Conservation (phyloP, 2,113 vertebrate genomes). For the Ciconia boyciana region DNA sequence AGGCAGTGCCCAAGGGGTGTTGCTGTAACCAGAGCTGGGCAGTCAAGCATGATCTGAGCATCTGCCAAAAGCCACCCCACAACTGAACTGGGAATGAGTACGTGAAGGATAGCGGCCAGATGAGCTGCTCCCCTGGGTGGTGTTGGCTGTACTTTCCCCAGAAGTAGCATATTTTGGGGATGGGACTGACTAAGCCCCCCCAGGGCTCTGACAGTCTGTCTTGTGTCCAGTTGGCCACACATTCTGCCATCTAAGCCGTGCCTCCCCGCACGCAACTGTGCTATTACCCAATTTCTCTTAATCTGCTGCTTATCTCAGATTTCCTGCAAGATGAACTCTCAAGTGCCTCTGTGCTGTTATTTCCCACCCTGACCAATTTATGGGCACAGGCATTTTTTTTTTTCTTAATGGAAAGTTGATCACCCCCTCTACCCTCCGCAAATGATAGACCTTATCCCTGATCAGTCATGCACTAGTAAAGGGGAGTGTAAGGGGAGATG, state of each 20-base stretch:
- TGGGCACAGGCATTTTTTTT: rapidly evolving
- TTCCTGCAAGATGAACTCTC: not conserved
- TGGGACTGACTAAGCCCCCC: not conserved
- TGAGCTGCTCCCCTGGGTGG: not conserved
- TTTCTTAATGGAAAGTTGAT: not conserved
- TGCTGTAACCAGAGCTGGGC: not conserved
- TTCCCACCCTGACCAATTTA: not conserved
- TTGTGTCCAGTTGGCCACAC: not conserved
- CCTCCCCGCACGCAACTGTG: not conserved
- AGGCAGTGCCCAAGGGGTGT: not conserved
- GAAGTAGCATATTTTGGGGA: not conserved
- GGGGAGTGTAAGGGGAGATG: not conserved
- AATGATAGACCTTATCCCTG: not conserved
- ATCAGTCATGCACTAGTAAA: rapidly evolving
- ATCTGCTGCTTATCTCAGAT: not conserved
- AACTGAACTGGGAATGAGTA: not conserved
- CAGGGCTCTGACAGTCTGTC: not conserved
- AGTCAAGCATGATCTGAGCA: not conserved
- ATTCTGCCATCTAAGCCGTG: not conserved
- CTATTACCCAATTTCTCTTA: rapidly evolving
- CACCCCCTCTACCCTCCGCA: not conserved
- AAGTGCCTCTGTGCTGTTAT: not conserved
- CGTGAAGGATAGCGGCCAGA: rapidly evolving
- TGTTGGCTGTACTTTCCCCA: not conserved
- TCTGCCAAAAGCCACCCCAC: not conserved